phyloP scores from a whole-genome alignment of 2,113 vertebrate species.

The Andinoacara biseriatus region DNA sequence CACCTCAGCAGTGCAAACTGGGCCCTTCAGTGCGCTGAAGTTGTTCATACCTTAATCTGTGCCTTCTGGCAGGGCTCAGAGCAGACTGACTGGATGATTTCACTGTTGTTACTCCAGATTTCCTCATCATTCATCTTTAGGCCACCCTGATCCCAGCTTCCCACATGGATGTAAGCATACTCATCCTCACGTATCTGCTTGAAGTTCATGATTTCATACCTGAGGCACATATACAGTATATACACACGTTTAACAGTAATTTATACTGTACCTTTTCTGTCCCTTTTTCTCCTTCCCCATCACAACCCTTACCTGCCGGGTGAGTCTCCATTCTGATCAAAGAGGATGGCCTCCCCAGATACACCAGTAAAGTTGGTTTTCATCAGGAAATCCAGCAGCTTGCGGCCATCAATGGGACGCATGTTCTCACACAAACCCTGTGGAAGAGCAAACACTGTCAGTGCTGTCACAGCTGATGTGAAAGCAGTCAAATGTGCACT shows the following conservation, averaged over 20 bases:
- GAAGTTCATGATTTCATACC: constrained; percentile 99
- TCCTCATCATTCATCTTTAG: constrained; percentile 96
- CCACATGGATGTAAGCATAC: constrained; percentile 96
- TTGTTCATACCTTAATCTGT: constrained; percentile 90
- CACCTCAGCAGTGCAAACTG: neutral
- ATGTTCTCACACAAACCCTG: constrained; percentile 91
- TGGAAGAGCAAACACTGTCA: neutral
- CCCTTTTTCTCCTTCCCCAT: neutral
- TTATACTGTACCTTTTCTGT: neutral
- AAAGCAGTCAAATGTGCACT: neutral
- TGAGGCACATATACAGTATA: constrained; percentile 60
- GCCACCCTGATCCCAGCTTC: constrained; percentile 97
- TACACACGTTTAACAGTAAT: neutral
- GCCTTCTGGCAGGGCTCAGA: constrained; percentile 96
- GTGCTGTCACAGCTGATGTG: neutral
- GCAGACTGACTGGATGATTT: constrained; percentile 92
- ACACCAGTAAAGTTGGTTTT: constrained; percentile 96
- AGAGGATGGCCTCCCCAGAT: constrained; percentile 91
- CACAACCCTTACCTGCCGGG: constrained; percentile 87
- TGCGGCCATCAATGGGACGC: constrained; percentile 93
- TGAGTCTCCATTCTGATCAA: constrained; percentile 97
- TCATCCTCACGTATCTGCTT: constrained; percentile 91
- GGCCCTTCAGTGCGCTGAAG: neutral
- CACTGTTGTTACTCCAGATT: constrained; percentile 92
- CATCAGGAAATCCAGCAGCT: constrained; percentile 95